A percentile compares a stretch with the other conserved stretches of the same genome.
Evolutionary conservation across 2,888 invertebrate species (phyloP).

Genomic region (Euplagia quadripunctaria): DNA sequence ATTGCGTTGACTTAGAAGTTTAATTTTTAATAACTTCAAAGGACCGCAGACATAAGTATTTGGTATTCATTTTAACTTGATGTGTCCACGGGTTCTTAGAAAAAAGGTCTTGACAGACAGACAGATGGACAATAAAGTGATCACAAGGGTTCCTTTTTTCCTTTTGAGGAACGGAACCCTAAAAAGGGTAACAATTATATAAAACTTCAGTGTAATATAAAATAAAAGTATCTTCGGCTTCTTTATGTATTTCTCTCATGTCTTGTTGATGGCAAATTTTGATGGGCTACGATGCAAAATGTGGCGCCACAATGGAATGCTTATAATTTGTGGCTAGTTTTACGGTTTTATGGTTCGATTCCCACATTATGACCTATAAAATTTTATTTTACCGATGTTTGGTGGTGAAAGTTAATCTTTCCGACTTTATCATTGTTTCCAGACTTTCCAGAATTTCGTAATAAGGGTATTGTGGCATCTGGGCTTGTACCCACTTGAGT

Average conservation of each 20-base stretch:
- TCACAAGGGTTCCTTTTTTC: no score
- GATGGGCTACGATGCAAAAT: not conserved
- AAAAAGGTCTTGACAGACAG: no score
- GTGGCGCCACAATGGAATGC: not conserved
- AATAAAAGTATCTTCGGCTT: not conserved
- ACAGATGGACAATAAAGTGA: no score
- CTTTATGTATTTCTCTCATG: not conserved
- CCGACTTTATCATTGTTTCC: not conserved
- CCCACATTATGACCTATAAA: constrained; percentile 4
- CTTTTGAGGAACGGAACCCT: no score
- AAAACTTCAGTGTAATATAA: not conserved
- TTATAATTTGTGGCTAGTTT: constrained; percentile 6
- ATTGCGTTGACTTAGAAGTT: no score
- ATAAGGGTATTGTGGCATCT: no score
- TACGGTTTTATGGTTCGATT: not conserved
- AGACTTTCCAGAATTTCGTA: no score
- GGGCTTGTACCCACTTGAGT: no score
- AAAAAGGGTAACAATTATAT: constrained; percentile 12
- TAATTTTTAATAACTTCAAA: no score
- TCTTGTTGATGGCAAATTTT: not conserved
- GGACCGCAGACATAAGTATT: no score
- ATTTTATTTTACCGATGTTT: constrained; percentile 2
- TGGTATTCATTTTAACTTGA: no score
- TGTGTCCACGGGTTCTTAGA: no score
- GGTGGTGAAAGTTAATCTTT: not conserved